Conservation (phyloP, 2,888 invertebrate species). For the Andricus quercusramuli region DNA sequence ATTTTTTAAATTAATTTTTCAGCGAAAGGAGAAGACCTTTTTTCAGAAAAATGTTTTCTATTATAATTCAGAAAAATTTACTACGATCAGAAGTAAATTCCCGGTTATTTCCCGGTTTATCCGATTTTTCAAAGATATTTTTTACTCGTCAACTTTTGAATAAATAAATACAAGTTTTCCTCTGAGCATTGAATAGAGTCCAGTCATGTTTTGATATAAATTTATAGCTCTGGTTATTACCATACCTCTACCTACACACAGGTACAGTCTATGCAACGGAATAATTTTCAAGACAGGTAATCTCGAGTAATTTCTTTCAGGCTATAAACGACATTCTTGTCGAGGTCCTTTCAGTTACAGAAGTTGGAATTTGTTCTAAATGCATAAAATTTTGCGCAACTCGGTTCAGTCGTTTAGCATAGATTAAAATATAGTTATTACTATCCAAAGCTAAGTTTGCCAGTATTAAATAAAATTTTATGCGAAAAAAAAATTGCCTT, state of each 20-base stretch:
- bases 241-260: constrained; percentile 20
- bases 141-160: neutral
- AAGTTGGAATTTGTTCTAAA: constrained; percentile 29
- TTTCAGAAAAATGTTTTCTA: too few relatives aligned
- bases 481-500: too few relatives aligned
- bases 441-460: neutral
- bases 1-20: too few relatives aligned
- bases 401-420: neutral
- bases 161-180: neutral
- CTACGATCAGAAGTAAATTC: too few relatives aligned
- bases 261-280: constrained; percentile 4
- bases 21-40: too few relatives aligned
- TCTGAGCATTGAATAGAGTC: constrained; percentile 11
- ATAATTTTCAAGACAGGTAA: constrained; percentile 1
- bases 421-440: neutral
- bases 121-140: neutral
- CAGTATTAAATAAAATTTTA: too few relatives aligned
- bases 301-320: constrained; percentile 13
- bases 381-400: constrained; percentile 31
- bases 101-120: too few relatives aligned
- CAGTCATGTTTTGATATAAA: constrained; percentile 23
- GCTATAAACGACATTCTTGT: constrained; percentile 38
- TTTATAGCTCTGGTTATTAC: constrained; percentile 21
- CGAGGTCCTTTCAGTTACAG: constrained; percentile 29
- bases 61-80: too few relatives aligned